phyloP scores from a whole-genome alignment of 2,797 vertebrate species.

The Microctenopoma stevenorrisi region DNA sequence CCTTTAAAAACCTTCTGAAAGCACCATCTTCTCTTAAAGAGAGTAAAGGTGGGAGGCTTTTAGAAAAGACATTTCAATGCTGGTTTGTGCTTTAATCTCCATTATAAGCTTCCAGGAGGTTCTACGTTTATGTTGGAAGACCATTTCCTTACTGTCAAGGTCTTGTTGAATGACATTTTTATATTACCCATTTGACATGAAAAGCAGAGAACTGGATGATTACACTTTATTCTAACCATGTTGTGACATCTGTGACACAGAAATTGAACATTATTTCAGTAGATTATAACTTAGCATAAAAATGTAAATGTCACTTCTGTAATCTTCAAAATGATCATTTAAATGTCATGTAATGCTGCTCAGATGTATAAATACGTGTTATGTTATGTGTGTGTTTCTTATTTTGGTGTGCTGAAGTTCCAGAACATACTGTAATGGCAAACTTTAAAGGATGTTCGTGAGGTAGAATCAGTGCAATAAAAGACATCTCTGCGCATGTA shows the following conservation, averaged over 20 bases:
- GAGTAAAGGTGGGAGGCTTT: constrained; percentile 38
- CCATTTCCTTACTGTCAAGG: constrained; percentile 20
- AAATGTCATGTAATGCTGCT: constrained; percentile 31
- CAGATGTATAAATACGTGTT: constrained; percentile 31
- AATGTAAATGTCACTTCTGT: constrained; percentile 12
- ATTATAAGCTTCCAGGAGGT: constrained; percentile 32
- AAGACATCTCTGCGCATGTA: neutral
- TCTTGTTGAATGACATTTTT: constrained; percentile 27
- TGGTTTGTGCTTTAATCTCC: constrained; percentile 42
- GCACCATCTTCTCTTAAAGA: constrained; percentile 32
- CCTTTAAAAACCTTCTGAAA: constrained; percentile 68
- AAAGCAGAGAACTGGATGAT: neutral
- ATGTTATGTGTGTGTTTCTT: constrained; percentile 1
- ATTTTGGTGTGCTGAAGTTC: neutral
- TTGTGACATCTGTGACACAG: constrained; percentile 1
- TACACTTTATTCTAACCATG: neutral
- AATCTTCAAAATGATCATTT: constrained; percentile 22
- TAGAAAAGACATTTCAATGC: constrained; percentile 37
- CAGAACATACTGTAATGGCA: neutral
- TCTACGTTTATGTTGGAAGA: constrained; percentile 23
- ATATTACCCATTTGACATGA: constrained; percentile 16
- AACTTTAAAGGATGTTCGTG: neutral
- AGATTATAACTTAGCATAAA: neutral
- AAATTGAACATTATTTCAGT: neutral
- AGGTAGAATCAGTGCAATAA: neutral